Evolutionary conservation across 2,797 vertebrate species (phyloP), one percentile per base, ranked within the genome.

Genomic region (Otolemur crassicaudatus): DNA sequence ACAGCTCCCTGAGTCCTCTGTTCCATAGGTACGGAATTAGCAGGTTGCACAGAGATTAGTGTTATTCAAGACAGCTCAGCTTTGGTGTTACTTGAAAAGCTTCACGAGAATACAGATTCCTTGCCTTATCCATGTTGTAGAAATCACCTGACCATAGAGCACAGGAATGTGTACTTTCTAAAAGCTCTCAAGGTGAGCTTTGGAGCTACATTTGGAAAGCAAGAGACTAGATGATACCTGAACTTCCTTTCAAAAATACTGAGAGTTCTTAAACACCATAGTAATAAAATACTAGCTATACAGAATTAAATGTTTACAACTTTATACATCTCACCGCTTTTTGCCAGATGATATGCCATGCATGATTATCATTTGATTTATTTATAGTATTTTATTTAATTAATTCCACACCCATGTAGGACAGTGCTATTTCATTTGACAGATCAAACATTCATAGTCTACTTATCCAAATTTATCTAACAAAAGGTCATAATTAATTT

Each of bases 191-290:
- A 90, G 43, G 34, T 43, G 23, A 87, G 5, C 23, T 87, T 76
- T 43, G 61, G 13, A 61, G 53, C 19, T n/a, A 19, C 14, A 27
- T 46, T 91, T 75, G 60, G 22, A 89, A 87, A 85, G 3, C 27
- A 67, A 17, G 49, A 75, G 13, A 75, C 23, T 61, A 88, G 63
- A 77, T 80, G 22, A 76, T 25, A 20, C 10, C 10, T 81, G 49
- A 34, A 73, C 60, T 93, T 84, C 12, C 63, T 61, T 80, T 91
- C 4, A 91, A 84, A 87, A 91, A 58, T 16, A 79, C 12, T 31
- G 19, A 61, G 13, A 63, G 4, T 75, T 20, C 22, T 58, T 76
- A 95, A 80, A 49, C 31, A 84, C 3, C 5, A n/a, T 73, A 25
- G 5, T 77, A 65, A 60, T 65, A 92, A 23, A 6, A 22, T 80